Evolutionary conservation across 2,113 vertebrate species (phyloP).

Genomic region (Podilymbus podiceps): DNA sequence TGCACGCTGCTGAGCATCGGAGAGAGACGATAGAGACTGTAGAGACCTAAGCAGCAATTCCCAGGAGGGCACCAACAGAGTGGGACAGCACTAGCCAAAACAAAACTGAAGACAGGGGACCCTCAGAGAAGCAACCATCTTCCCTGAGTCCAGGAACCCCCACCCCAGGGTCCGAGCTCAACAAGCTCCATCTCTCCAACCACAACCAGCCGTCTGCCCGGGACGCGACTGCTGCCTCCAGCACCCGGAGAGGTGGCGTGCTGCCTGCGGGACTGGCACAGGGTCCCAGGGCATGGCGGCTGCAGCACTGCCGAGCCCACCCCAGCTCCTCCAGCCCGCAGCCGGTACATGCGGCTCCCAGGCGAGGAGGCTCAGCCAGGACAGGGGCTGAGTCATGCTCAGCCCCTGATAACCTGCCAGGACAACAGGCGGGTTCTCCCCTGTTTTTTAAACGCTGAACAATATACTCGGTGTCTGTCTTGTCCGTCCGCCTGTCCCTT

Average conservation of each 20-base stretch:
- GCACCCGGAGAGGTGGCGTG: accelerated
- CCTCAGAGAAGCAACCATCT: background rate
- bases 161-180: background rate
- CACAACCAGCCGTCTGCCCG: background rate
- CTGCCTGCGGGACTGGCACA: accelerated
- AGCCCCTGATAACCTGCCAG: conserved; percentile 43
- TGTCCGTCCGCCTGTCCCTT: background rate
- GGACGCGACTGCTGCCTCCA: background rate
- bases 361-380: background rate
- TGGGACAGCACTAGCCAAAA: background rate
- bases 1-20: background rate
- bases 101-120: background rate
- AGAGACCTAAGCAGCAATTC: background rate
- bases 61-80: background rate
- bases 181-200: background rate
- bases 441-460: background rate
- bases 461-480: conserved; percentile 11
- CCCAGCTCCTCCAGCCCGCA: background rate
- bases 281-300: too few species aligned
- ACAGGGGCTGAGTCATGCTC: conserved; percentile 14
- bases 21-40: background rate
- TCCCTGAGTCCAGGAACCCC: background rate
- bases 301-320: background rate
- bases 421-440: background rate
- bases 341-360: background rate